Evolutionary conservation across 2,797 vertebrate genomes (phyloP).

Genomic region (Hoplostethus mediterraneus): DNA sequence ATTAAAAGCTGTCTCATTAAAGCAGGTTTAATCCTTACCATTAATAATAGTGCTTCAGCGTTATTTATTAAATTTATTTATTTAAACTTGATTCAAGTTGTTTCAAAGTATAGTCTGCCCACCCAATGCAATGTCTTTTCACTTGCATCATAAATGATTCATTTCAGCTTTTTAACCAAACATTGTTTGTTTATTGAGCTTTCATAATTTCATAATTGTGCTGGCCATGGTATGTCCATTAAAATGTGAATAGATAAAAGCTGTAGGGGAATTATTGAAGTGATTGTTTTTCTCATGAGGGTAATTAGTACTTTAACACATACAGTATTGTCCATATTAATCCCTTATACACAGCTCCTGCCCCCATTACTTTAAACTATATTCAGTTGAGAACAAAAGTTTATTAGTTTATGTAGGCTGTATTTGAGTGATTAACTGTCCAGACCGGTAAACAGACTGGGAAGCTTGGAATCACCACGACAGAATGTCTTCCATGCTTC

Average conservation of each 20-base stretch:
- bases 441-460: background rate
- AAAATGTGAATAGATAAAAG: background rate
- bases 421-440: background rate
- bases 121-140: too few species aligned
- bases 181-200: too few species aligned
- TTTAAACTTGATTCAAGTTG: background rate
- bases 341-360: background rate
- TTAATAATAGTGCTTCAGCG: constrained; percentile 1
- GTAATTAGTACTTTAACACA: background rate
- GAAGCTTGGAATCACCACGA: background rate
- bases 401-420: background rate
- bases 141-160: too few species aligned
- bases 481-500: background rate
- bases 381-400: background rate
- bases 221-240: too few species aligned
- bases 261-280: background rate
- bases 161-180: too few species aligned
- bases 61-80: background rate
- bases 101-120: too few species aligned
- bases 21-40: constrained; percentile 11
- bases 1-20: constrained; percentile 21
- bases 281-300: background rate
- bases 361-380: background rate
- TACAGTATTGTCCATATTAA: background rate
- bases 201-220: too few species aligned